Percentiles rank a stretch among this genome's conserved stretches.
Evolutionary conservation across 2,888 invertebrate genomes (phyloP).

Genomic region (Nephrotoma flavescens): DNA sequence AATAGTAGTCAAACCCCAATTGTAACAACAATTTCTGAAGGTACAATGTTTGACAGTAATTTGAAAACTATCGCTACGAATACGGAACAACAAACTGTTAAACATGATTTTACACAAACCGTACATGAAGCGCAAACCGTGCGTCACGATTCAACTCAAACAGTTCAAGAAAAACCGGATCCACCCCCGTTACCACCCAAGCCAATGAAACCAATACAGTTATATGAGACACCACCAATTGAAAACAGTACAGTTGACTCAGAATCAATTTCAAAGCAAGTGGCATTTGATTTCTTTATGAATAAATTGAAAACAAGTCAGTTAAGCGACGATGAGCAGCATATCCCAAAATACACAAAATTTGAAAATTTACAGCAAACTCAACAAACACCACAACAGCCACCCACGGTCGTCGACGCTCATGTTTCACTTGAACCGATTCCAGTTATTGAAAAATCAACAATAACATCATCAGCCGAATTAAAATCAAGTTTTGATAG

Average conservation of each 20-base stretch:
- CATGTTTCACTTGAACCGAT: not conserved
- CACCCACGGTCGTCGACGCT: slow-evolving; percentile 1
- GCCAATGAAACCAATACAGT: not conserved
- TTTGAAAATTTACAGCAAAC: slow-evolving; percentile 22
- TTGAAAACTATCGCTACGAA: slow-evolving; percentile 1
- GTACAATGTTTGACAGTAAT: slow-evolving; percentile 6
- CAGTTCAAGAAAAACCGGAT: not conserved
- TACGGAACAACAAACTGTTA: slow-evolving; percentile 14
- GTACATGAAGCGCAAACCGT: slow-evolving; percentile 19
- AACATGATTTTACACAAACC: slow-evolving; percentile 17
- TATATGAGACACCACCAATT: slow-evolving; percentile 10
- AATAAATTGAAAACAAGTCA: slow-evolving; percentile 37
- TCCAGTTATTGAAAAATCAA: slow-evolving; percentile 1
- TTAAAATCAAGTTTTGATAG: not conserved
- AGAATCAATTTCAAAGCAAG: slow-evolving; percentile 44
- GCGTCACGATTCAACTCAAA: not conserved
- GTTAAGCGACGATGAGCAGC: slow-evolving; percentile 21
- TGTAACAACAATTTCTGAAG: slow-evolving; percentile 3
- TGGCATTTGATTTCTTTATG: slow-evolving; percentile 51
- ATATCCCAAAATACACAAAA: slow-evolving; percentile 26
- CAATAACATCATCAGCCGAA: not conserved
- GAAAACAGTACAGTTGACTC: slow-evolving; percentile 32
- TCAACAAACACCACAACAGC: slow-evolving; percentile 3
- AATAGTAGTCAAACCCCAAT: slow-evolving; percentile 11
- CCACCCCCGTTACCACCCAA: not conserved